Evolutionary conservation across 2,113 vertebrate species (phyloP), one percentile per base, ranked within the genome.

Genomic region (Scophthalmus maximus): DNA sequence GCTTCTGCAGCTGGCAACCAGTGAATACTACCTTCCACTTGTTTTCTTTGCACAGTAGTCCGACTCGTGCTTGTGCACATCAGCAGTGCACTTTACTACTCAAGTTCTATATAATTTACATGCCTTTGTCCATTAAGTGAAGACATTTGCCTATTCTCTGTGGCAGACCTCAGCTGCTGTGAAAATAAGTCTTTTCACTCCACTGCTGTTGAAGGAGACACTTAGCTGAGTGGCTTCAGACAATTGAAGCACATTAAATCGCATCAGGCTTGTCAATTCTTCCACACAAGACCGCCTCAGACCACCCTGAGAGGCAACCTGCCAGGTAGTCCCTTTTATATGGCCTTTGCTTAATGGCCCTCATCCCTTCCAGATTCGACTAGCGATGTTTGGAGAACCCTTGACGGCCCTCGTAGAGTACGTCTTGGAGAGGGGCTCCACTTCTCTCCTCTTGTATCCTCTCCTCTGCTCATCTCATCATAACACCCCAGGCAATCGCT

Each of bases 311-410:
- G 79, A 83, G 82, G 63, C 34, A 79, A 40, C 62, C 46, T 23
- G 22, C 61, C 78, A 82, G 73, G 84, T 86, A 81, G 56, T 69
- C 72, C 68, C 65, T 83, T 83, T 87, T 76, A 71, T 65, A 52
- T 11, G 49, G 70, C 46, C 57, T 62, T 66, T 27, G 63, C 75
- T 68, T 71, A 88, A 90, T 84, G 82, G 89, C 76, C 75, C 86
- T 88, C 61, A 58, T 84, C 73, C 50, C 69, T 69, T 68, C 36
- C 44, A 78, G 68, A 73, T 68, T 73, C 10, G 1, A 63, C 56
- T 57, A 53, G 56, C 44, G 69, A 73, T 57, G 60, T 86, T 86
- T 91, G 61, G 59, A 92, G 88, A 85, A 84, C 89, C 68, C 91
- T 92, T 86, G 78, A 89, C 47, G 18, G 64, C 60, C 74, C 66